Percentiles rank a stretch among this genome's conserved stretches.
Evolutionary conservation across 2,888 invertebrate species (phyloP).

Genomic region (Caenorhabditis panamensis): DNA sequence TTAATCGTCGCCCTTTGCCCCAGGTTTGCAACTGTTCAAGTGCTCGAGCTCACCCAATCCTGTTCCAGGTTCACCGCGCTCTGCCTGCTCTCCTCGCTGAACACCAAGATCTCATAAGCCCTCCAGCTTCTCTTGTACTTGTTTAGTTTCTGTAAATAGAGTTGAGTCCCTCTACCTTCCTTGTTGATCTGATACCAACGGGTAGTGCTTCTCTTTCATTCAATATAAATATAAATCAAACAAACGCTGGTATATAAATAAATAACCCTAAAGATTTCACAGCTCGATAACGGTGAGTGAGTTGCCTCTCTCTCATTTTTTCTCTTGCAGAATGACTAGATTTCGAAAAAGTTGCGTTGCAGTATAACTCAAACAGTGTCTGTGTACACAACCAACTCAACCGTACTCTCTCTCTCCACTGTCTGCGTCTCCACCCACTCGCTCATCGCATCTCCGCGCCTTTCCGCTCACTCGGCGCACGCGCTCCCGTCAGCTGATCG

Average conservation of each 20-base stretch:
- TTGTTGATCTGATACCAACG: slow-evolving; percentile 43
- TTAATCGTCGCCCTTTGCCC: slow-evolving; percentile 65
- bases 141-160: slow-evolving; percentile 35
- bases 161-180: neutral
- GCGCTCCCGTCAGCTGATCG: slow-evolving; percentile 52
- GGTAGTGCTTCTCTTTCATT: slow-evolving; percentile 21
- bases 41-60: neutral
- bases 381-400: slow-evolving; percentile 36
- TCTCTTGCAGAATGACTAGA: slow-evolving; percentile 27
- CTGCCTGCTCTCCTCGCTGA: slow-evolving; percentile 42
- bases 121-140: no score
- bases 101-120: neutral
- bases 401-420: slow-evolving; percentile 17
- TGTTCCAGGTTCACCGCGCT: slow-evolving; percentile 50
- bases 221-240: slow-evolving; percentile 58
- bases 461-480: slow-evolving; percentile 1
- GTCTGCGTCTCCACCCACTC: slow-evolving; percentile 10
- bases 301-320: slow-evolving; percentile 16
- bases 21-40: slow-evolving; percentile 43
- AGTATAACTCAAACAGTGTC: slow-evolving; percentile 26
- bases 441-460: slow-evolving; percentile 2
- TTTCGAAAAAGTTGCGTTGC: slow-evolving; percentile 42
- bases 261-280: slow-evolving; percentile 51
- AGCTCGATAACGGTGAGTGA: slow-evolving; percentile 42
- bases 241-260: slow-evolving; percentile 9